Conservation (phyloP, 2,113 vertebrate genomes). For the Notothenia rossii region DNA sequence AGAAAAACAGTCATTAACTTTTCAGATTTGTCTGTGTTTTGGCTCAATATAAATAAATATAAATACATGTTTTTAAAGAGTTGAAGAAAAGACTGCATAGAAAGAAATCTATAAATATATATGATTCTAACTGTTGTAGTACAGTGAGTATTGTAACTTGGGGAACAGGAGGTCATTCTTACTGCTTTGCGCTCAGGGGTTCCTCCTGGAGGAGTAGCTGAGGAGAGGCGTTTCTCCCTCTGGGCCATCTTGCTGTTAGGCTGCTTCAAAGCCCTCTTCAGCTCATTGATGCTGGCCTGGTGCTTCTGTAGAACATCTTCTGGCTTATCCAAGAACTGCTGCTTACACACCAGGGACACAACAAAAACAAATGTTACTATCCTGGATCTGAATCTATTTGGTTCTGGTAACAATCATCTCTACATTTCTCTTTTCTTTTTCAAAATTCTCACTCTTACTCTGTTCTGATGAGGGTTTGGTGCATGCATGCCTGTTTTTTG, state of each 20-base stretch:
- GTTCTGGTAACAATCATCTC: neutral
- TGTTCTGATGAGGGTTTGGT: neutral
- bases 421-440: neutral
- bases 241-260: conserved; percentile 99
- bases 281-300: conserved; percentile 99
- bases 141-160: neutral
- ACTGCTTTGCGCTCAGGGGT: conserved; percentile 91
- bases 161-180: conserved; percentile 51
- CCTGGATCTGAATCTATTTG: neutral
- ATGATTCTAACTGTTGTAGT: neutral
- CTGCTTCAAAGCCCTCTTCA: conserved; percentile 97
- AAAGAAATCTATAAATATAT: neutral
- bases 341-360: conserved; percentile 31
- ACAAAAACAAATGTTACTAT: neutral
- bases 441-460: neutral
- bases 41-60: neutral
- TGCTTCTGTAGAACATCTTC: conserved; percentile 98
- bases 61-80: conserved; percentile 1
- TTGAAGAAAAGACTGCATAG: neutral
- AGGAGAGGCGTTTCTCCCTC: conserved; percentile 90
- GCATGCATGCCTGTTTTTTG: neutral
- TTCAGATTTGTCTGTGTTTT: conserved; percentile 8
- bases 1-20: neutral
- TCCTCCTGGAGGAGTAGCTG: conserved; percentile 88
- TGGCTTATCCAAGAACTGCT: conserved; percentile 97